Evolutionary conservation across 2,113 vertebrate species (phyloP), one percentile per base, ranked within the genome.

Genomic region (Pogonocichla stellata): DNA sequence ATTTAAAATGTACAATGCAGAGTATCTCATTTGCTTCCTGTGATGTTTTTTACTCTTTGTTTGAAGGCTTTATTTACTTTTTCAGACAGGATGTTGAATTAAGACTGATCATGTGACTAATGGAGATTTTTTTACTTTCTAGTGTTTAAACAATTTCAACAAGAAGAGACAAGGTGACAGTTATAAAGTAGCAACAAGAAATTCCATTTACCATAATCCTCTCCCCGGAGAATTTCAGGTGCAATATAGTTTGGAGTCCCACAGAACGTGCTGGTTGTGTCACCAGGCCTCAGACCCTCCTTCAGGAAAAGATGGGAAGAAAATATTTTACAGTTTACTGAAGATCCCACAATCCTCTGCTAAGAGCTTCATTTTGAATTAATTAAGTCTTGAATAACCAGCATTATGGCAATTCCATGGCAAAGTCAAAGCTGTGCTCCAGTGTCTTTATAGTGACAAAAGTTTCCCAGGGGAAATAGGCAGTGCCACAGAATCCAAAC

Each of bases 201-300:
- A 82, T 74, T 69, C 45, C 6, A 42, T 92, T 98, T 98, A 99
- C 99, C 99, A 57, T 99, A 99, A 97, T 99, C 99, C 94, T 99
- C 99, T 97, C 99, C 99, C 96, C 99, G 90, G 84, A 99, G 98
- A 96, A 99, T 99, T 97, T 99, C 99, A 8, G 99, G 99, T 94
- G 99, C 99, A 60, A 99, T 99, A 91, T 99, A 99, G 97, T 99
- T 99, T 79, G 99, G 99, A 95, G 99, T 99, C 50, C 99, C 99
- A 88, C 99, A 99, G 97, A 99, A 99, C 2, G 99, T 99, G 98
- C 99, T 99, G 29, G 99, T 99, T 47, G 99, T 99, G 96, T 99
- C 99, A 88, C 99, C 99, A 22, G 99, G 99, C 90, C 99, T 99
- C 96, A 99, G 97, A 33, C 99, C 99, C 98, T 99, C 99, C 99